Evolutionary conservation across 2,797 vertebrate species (phyloP), one percentile per base, ranked within the genome.

Genomic region (Odontamblyopus rebecca): DNA sequence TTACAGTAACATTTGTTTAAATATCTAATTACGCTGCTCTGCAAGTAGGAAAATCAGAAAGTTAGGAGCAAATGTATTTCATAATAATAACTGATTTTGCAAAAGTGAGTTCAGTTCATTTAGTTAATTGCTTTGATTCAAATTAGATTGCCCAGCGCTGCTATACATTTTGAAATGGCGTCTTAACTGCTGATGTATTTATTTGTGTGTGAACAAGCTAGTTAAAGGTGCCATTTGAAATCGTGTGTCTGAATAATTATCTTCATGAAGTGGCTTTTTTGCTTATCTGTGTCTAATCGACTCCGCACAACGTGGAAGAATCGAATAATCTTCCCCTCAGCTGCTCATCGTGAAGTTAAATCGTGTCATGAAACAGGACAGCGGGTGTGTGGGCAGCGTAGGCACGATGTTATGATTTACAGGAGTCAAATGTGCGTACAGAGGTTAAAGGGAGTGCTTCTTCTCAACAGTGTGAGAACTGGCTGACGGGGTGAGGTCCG

Each of bases 401-500:
- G 72, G 71, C 13, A 1, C 71, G 18, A 2, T 61, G 64, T 71
- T 73, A 68, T 78, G 84, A 88, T 86, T 85, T 77, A 78, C 81
- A 38, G 68, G 69, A 74, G 84, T 85, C 80, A 83, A 82, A 71
- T 85, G 71, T 50, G 61, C 56, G 1, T 50, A 8, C 69, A 51
- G 62, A 65, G 75, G 72, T 83, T 81, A 80, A 81, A 72, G 67
- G 51, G 69, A 73, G 72, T 59, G 60, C 69, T 68, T 77, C 70
- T 70, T 78, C 75, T 79, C 67, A 71, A 12, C 73, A 23, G 77
- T 6, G 19, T 86, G 85, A 84, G 81, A 88, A 75, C 68, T 70
- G 80, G 68, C 79, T 77, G 71, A 51, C 59, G 78, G 65, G 26
- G 2, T 29, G 68, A 54, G 62, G 72, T 71, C 56, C 76, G 71